These are phyloP conservation scores for Synchiropus splendidus DNA, from an alignment of 2,113 vertebrate genomes.

Conservation along the genomic window DNA sequence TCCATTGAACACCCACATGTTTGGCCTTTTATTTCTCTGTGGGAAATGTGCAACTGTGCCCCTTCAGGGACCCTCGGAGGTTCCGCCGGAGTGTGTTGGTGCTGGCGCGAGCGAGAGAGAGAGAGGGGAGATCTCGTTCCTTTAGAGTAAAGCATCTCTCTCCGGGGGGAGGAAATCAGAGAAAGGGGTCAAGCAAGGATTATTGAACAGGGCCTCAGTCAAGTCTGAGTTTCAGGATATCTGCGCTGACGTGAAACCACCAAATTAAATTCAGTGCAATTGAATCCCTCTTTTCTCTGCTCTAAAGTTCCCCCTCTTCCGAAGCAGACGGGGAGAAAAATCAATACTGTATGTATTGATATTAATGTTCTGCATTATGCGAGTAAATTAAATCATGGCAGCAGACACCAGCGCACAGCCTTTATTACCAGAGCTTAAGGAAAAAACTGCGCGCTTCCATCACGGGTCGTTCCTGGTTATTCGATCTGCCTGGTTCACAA, in stretches of 20 bases:
- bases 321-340: slow-evolving; percentile 49
- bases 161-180: slow-evolving; percentile 40
- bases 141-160: slow-evolving; percentile 39
- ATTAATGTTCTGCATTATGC: slow-evolving; percentile 60
- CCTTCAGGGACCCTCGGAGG: slow-evolving; percentile 30
- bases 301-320: slow-evolving; percentile 38
- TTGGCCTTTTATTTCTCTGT: slow-evolving; percentile 32
- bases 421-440: slow-evolving; percentile 61
- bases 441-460: too few relatives aligned
- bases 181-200: slow-evolving; percentile 45
- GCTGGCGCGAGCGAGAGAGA: slow-evolving; percentile 20
- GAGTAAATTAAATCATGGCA: slow-evolving; percentile 60
- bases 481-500: too few relatives aligned
- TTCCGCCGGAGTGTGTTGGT: slow-evolving; percentile 27
- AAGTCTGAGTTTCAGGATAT: slow-evolving; percentile 63
- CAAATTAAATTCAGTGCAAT: slow-evolving; percentile 66
- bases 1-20: slow-evolving; percentile 37
- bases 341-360: slow-evolving; percentile 62
- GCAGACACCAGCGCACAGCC: slow-evolving; percentile 43
- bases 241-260: slow-evolving; percentile 55
- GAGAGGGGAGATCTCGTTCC: slow-evolving; percentile 33
- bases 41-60: slow-evolving; percentile 23
- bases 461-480: too few relatives aligned
- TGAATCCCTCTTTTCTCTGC: slow-evolving; percentile 40
- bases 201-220: slow-evolving; percentile 55